A percentile compares a stretch with the other conserved stretches of the same genome.
These are phyloP conservation scores for Serinus canaria DNA, from an alignment of 2,113 vertebrate genomes.

Conservation along the genomic window DNA sequence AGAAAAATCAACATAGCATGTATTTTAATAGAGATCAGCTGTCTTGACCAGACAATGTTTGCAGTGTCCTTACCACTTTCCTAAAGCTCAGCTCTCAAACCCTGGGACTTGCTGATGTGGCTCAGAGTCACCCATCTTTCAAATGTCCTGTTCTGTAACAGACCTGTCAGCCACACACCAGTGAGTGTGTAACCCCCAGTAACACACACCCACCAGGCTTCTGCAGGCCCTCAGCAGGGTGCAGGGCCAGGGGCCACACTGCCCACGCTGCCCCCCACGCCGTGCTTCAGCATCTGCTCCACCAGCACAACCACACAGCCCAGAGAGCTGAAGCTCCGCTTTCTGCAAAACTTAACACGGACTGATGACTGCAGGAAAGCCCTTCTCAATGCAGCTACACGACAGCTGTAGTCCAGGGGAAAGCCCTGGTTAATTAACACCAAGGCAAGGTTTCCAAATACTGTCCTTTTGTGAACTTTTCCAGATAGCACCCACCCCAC, in stretches of 20 bases:
- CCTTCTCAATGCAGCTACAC: background rate
- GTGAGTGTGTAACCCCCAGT: fast-evolving
- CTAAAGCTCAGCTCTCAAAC: background rate
- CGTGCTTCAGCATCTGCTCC: background rate
- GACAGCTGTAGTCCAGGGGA: background rate
- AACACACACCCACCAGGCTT: fast-evolving
- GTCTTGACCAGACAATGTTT: background rate
- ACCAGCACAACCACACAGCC: fast-evolving
- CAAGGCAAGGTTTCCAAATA: background rate
- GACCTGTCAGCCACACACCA: fast-evolving
- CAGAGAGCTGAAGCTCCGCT: fast-evolving
- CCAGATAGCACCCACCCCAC: fast-evolving
- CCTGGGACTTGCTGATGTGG: background rate
- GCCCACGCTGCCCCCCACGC: background rate
- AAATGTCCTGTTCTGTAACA: fast-evolving
- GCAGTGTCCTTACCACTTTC: background rate
- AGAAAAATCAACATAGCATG: background rate
- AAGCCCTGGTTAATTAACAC: background rate
- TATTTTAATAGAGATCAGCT: background rate
- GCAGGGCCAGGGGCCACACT: fast-evolving
- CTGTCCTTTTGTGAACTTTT: background rate
- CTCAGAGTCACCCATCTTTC: background rate
- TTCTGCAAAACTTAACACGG: background rate
- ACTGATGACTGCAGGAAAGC: background rate
- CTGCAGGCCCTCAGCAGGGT: background rate